phyloP scores from a whole-genome alignment of 2,888 invertebrate species.

The Chymomyza fuscimana region DNA sequence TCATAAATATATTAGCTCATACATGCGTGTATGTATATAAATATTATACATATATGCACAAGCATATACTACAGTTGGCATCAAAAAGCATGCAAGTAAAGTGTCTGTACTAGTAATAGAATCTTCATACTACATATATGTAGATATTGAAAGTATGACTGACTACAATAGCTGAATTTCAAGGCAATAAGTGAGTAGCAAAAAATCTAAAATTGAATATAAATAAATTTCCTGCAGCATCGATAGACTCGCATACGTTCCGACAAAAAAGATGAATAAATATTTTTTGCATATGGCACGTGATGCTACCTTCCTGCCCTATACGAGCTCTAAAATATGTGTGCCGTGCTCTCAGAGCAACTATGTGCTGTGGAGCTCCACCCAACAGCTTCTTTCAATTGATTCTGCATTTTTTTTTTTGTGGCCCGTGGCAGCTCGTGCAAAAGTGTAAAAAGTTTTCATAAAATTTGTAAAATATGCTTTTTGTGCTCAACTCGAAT shows the following conservation, averaged over 20 bases:
- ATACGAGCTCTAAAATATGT: background rate
- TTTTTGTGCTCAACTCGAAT: background rate
- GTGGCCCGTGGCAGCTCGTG: conserved; percentile 6
- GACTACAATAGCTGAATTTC: background rate
- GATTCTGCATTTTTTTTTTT: conserved; percentile 49
- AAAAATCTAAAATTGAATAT: conserved; percentile 69
- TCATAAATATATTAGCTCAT: background rate
- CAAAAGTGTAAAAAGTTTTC: conserved; percentile 32
- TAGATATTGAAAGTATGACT: background rate
- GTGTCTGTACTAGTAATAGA: too few species aligned
- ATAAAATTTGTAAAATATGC: conserved; percentile 33
- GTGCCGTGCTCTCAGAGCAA: background rate
- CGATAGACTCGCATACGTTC: background rate
- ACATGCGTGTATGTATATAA: background rate
- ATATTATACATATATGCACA: too few species aligned
- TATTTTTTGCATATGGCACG: conserved; percentile 30
- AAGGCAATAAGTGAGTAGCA: conserved; percentile 40
- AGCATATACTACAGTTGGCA: too few species aligned
- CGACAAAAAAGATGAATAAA: conserved; percentile 25
- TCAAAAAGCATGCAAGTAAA: background rate
- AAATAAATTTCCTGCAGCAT: conserved; percentile 69
- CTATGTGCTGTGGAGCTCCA: background rate
- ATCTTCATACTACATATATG: background rate
- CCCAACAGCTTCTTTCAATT: conserved; percentile 48
- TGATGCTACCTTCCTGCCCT: conserved; percentile 7